A percentile compares a stretch with the other conserved stretches of the same genome.
Conservation (phyloP, 2,888 invertebrate species). For the Cepaea hortensis region DNA sequence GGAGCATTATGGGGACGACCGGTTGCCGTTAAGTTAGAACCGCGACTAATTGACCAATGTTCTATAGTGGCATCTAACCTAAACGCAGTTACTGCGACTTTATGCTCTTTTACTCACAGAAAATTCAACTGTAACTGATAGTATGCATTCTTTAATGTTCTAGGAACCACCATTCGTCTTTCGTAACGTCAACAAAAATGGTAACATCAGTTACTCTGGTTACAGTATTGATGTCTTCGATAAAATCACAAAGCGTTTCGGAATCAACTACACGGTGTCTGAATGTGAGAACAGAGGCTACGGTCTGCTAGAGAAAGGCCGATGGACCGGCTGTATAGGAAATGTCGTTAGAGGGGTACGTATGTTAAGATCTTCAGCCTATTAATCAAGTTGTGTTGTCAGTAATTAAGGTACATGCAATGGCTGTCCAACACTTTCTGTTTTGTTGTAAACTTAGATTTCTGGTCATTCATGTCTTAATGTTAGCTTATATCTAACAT, state of each 20-base stretch:
- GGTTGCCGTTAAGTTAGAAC: too few species aligned
- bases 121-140: too few species aligned
- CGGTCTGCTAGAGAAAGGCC: constrained; percentile 44
- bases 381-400: not conserved
- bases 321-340: constrained; percentile 56
- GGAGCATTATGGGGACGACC: too few species aligned
- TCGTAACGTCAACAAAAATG: constrained; percentile 40
- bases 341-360: constrained; percentile 57
- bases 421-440: not conserved
- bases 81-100: too few species aligned
- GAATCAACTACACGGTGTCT: constrained; percentile 52
- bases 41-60: too few species aligned
- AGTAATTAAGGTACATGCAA: not conserved
- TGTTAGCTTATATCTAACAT: too few species aligned
- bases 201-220: constrained; percentile 45
- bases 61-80: too few species aligned
- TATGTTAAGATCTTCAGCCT: not conserved
- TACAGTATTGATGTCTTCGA: constrained; percentile 55
- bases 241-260: constrained; percentile 49
- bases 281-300: constrained; percentile 54
- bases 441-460: too few species aligned
- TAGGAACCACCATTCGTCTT: constrained; percentile 57
- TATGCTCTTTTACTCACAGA: too few species aligned
- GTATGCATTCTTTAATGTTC: not conserved
- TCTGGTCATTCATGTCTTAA: too few species aligned